A percentile compares a stretch with the other conserved stretches of the same genome.
Evolutionary conservation across 2,113 vertebrate genomes (phyloP).

Genomic region (Artemisiospiza belli): DNA sequence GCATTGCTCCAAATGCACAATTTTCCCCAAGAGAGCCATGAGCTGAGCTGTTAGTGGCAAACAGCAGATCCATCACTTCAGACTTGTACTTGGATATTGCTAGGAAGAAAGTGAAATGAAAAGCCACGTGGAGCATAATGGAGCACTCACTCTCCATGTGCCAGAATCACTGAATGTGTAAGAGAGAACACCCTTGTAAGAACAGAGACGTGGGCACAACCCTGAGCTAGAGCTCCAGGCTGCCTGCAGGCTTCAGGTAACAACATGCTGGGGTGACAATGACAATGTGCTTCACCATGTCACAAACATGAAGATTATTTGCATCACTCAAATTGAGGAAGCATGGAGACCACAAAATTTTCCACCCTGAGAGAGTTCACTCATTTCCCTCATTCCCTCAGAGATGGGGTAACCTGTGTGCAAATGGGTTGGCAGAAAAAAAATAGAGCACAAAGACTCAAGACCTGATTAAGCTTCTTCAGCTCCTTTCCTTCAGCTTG

Average conservation of each 20-base stretch:
- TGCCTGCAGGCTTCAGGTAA: not conserved
- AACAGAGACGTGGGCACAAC: not conserved
- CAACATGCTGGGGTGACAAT: not conserved
- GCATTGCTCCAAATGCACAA: not conserved
- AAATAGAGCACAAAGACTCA: accelerated
- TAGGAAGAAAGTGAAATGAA: not conserved
- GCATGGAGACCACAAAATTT: not conserved
- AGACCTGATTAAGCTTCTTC: not conserved
- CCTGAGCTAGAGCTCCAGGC: not conserved
- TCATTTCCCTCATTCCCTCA: not conserved
- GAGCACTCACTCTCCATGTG: not conserved
- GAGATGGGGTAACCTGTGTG: not conserved
- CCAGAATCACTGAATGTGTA: accelerated
- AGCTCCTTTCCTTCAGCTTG: not conserved
- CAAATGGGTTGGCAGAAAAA: not conserved
- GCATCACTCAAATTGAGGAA: not conserved
- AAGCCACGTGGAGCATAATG: not conserved
- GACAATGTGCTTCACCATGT: not conserved
- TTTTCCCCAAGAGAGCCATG: not conserved
- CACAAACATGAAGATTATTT: not conserved
- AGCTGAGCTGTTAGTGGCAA: not conserved
- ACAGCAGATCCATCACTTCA: not conserved
- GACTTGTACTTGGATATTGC: not conserved
- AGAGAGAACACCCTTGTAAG: accelerated
- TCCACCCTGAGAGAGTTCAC: too few species aligned